Base-by-base conservation (phyloP, 2,888 invertebrate species). In the Sisyra terminalis region DNA sequence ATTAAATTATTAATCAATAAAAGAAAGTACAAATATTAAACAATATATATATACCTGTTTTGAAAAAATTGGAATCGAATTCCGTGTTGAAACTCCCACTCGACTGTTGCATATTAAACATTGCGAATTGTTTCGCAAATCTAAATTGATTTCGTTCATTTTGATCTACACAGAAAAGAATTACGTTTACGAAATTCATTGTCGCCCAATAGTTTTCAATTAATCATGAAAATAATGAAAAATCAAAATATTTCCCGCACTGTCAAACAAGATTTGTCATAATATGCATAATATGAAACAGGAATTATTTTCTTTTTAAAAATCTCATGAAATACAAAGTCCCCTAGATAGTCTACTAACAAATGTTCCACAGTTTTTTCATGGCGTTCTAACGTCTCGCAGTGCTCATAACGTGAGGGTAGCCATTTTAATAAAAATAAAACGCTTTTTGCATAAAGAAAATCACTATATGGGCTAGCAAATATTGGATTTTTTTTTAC, bases 81-180 rank as follows among this genome's bases (percentile, higher is more conserved):
- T 71, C 46, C 70, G 59, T 17, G 63, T 62, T 1, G 70, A 68
- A 4, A 66, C 64, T 8, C 69, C 69, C 9, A 68, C 61, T 49
- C 66, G 66, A 38, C 61, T 66, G 53, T 73, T 70, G 57, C 81
- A 81, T 37, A 80, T 66, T 37, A 78, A 63, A 52, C 80, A 81
- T 43, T 60, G 62, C 1, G 61, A 54, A 46, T 54, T 58, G 29
- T 53, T 51, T 40, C 51, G 52, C 24, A 48, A 50, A 34, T 46
- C 46, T 15, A 43, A 44, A 9, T 11, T n/a, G 10, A 11, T 18
- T 32, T 53, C 47, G 39, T 54, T 53, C 59, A 60, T 59, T 16
- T 30, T 43, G 24, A 43, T 10, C 43, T 43, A 17, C 3, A 37
- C n/a, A 29, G 30, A 38, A 36, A 18, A 8, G 15, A 34, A 39